Percentiles rank a stretch among this genome's conserved stretches.
Conservation (phyloP, 2,113 vertebrate species). For the Cyanoramphus novaezelandiae region DNA sequence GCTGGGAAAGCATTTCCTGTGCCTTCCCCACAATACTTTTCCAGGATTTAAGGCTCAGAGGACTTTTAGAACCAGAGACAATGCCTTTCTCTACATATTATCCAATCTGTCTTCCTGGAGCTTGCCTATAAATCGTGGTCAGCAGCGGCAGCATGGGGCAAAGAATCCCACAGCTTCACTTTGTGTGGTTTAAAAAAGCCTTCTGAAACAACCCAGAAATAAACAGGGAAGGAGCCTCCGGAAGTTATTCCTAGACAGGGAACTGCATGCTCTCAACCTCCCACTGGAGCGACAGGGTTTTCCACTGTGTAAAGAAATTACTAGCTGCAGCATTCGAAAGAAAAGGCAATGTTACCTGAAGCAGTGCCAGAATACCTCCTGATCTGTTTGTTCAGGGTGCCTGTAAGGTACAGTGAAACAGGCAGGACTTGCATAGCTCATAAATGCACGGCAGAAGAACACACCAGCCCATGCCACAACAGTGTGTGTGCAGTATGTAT, state of each 20-base stretch:
- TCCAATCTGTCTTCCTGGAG: not conserved
- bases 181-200: not conserved
- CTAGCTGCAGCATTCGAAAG: not conserved
- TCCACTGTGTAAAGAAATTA: not conserved
- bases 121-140: not conserved
- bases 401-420: not conserved
- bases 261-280: not conserved
- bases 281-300: not conserved
- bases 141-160: not conserved
- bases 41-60: not conserved
- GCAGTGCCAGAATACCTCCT: not conserved
- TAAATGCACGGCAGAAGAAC: not conserved
- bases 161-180: not conserved
- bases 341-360: not conserved
- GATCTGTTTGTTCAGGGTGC: not conserved
- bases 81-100: not conserved
- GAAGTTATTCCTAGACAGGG: not conserved
- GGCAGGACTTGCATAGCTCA: not conserved
- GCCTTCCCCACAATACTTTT: accelerated
- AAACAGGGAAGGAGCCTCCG: not conserved
- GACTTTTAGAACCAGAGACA: not conserved
- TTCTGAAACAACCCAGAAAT: not conserved
- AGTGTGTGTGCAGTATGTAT: not conserved
- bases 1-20: not conserved
- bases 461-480: not conserved